Base-by-base conservation (phyloP, 2,888 invertebrate genomes). In the Lydus trimaculatus region DNA sequence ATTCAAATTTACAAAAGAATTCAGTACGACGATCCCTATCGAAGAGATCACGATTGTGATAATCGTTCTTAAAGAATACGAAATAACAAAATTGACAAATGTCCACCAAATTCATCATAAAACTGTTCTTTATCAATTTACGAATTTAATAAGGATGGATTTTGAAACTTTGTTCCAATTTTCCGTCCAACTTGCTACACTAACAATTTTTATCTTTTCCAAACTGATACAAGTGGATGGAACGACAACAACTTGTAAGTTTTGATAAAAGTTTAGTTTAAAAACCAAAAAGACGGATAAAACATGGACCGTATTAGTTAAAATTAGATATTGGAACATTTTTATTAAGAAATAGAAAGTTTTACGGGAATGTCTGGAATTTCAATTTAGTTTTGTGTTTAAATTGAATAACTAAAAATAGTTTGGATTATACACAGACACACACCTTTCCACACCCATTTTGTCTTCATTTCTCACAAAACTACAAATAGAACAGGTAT, bases 311-410 rank as follows among this genome's bases (percentile, higher is more conserved):
- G 28, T 28, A 13, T 15, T 36, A 36, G 36, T 9, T 9, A 9
- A 56, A 56, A 56, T 56, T 56, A 48, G 48, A 48, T 9, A 20
- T 48, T 56, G 56, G 56, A 56, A 56, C 25, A 56, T 48, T 43
- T 43, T 20, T 20, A 48, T 0, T 1, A 43, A 5, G 43, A 43
- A 43, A 17, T 17, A 43, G 56, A 25, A 23, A 56, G 25, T 56
- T 56, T 25, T 56, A 56, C 23, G 15, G 25, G 56, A 56, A 56
- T 56, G 56, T 25, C 56, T 56, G 56, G 13, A 13, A 56, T 56
- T 56, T 25, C 25, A 56, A 56, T 56, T 56, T 23, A 52, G 23
- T 15, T 4, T 39, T 43, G 6, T 43, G 43, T 43, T 11, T 2
- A 23, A 11, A 56, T 7, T 25, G 20, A 48, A 17, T 13, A 56